These are phyloP conservation scores for Plemyria rubiginata DNA, from an alignment of 2,888 invertebrate species.

Conservation along the genomic window DNA sequence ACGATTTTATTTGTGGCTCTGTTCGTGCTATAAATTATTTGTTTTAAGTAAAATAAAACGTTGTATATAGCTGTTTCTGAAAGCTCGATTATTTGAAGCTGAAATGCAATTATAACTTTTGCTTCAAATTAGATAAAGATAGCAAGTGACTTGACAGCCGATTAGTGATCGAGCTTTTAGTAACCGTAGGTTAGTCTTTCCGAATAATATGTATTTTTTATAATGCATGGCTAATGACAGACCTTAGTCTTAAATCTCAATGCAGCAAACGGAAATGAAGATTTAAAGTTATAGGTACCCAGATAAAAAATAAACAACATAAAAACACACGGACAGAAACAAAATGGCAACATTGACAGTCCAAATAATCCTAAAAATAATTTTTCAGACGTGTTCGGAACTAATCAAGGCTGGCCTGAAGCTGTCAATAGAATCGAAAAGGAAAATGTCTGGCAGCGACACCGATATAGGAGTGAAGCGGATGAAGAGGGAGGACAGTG, in stretches of 20 bases:
- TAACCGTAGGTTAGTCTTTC: not conserved
- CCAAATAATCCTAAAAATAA: not conserved
- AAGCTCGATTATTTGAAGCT: too few relatives aligned
- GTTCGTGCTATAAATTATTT: too few relatives aligned
- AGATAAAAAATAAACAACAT: not conserved
- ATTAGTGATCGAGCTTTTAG: too few relatives aligned
- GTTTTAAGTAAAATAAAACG: too few relatives aligned
- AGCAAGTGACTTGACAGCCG: too few relatives aligned
- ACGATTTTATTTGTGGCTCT: too few relatives aligned
- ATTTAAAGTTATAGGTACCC: too few relatives aligned
- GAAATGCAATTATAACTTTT: too few relatives aligned
- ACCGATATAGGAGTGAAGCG: slow-evolving; percentile 76
- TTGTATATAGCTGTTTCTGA: too few relatives aligned
- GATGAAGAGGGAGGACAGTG: slow-evolving; percentile 86
- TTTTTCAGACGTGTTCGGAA: slow-evolving; percentile 91
- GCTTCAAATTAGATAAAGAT: too few relatives aligned
- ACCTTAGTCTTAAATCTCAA: not conserved
- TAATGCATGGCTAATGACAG: not conserved
- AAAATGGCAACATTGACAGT: too few relatives aligned
- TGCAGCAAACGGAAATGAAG: too few relatives aligned
- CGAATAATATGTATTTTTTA: not conserved
- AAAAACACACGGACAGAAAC: not conserved
- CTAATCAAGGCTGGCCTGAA: slow-evolving; percentile 96
- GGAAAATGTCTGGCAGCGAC: slow-evolving; percentile 89
- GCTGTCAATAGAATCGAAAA: slow-evolving; percentile 94